Evolutionary conservation across 2,113 vertebrate genomes (phyloP).

Genomic region (Castor canadensis): DNA sequence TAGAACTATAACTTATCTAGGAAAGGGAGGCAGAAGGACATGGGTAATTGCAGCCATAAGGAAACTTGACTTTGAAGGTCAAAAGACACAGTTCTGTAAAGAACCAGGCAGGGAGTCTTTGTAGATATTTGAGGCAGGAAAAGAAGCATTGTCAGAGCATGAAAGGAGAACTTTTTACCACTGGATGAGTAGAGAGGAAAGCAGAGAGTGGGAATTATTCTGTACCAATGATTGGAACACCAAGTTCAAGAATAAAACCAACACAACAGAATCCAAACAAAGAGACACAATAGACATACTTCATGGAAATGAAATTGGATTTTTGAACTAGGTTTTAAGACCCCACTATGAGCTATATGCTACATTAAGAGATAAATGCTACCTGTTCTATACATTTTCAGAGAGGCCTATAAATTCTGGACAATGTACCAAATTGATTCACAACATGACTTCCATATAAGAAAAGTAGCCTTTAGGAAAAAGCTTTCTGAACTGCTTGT

Average conservation of each 20-base stretch:
- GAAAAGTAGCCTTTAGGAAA: conserved; percentile 22
- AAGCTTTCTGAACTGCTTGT: conserved; percentile 34
- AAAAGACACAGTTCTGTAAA: conserved; percentile 19
- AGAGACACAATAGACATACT: background rate
- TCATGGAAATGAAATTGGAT: conserved; percentile 49
- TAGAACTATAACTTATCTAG: background rate
- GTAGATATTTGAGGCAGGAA: conserved; percentile 16
- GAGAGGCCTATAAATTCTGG: conserved; percentile 10
- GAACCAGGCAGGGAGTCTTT: conserved; percentile 29
- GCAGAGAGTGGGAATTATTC: background rate
- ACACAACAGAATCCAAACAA: conserved; percentile 24
- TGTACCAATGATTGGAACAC: background rate
- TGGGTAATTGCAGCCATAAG: background rate
- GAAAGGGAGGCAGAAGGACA: background rate
- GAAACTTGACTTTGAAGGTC: conserved; percentile 28
- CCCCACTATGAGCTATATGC: background rate
- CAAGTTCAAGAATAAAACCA: conserved; percentile 46
- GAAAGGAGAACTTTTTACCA: conserved; percentile 33
- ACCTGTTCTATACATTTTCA: background rate
- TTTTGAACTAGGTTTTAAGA: conserved; percentile 46
- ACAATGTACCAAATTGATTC: conserved; percentile 47
- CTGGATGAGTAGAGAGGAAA: conserved; percentile 35
- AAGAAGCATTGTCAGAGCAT: background rate
- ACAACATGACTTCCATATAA: conserved; percentile 17
- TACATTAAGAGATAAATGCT: conserved; percentile 46